Percentiles rank a stretch among this genome's conserved stretches.
Conservation (phyloP, 2,113 vertebrate species). For the Leiothrix lutea region DNA sequence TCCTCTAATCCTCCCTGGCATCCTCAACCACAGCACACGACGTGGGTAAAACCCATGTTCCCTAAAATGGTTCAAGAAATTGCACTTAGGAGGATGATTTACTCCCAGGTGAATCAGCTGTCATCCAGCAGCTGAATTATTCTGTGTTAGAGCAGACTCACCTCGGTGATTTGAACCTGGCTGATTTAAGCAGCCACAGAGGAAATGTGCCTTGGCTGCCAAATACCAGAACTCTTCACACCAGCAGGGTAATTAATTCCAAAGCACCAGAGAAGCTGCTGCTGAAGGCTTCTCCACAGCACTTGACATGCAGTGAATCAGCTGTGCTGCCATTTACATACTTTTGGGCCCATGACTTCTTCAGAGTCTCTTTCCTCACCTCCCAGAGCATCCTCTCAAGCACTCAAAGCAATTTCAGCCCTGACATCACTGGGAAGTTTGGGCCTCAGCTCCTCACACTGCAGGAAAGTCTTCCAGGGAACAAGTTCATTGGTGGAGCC, state of each 20-base stretch:
- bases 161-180: slow-evolving; percentile 52
- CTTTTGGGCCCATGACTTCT: background rate
- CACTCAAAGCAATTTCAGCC: slow-evolving; percentile 23
- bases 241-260: slow-evolving; percentile 62
- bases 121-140: slow-evolving; percentile 55
- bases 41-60: background rate
- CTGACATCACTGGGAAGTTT: slow-evolving; percentile 55
- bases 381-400: background rate
- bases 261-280: background rate
- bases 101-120: background rate
- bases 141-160: slow-evolving; percentile 43
- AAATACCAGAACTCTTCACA: slow-evolving; percentile 53
- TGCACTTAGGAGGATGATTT: slow-evolving; percentile 56
- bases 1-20: slow-evolving; percentile 38
- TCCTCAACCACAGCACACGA: background rate
- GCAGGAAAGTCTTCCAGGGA: slow-evolving; percentile 6
- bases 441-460: slow-evolving; percentile 47
- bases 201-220: slow-evolving; percentile 67
- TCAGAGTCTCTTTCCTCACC: slow-evolving; percentile 29
- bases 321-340: background rate
- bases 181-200: slow-evolving; percentile 10
- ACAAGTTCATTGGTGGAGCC: slow-evolving; percentile 34
- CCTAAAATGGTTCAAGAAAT: slow-evolving; percentile 47
- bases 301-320: slow-evolving; percentile 38
- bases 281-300: slow-evolving; percentile 25